These are phyloP conservation scores for Dynastes tityus DNA, from an alignment of 2,888 invertebrate genomes.

Conservation along the genomic window DNA sequence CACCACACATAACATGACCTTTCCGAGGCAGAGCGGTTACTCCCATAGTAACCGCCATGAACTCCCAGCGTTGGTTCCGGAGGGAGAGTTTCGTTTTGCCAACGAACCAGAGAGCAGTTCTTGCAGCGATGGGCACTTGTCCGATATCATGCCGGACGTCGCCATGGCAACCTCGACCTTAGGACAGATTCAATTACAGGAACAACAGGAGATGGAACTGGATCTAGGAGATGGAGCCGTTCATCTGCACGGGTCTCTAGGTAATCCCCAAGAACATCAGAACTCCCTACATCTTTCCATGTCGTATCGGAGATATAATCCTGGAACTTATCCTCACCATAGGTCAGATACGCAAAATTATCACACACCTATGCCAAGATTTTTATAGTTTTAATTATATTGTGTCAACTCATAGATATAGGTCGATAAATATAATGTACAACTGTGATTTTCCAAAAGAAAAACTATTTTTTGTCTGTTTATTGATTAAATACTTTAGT, in stretches of 20 bases:
- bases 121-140: conserved; percentile 80
- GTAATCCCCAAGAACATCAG: conserved; percentile 61
- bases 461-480: conserved; percentile 46
- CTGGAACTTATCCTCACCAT: conserved; percentile 63
- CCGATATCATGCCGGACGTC: conserved; percentile 93
- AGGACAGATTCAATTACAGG: conserved; percentile 78
- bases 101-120: conserved; percentile 73
- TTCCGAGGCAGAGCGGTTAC: conserved; percentile 72
- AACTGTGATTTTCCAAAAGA: conserved; percentile 58
- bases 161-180: conserved; percentile 90
- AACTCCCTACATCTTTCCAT: conserved; percentile 63
- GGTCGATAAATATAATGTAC: conserved; percentile 56
- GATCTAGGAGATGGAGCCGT: conserved; percentile 90
- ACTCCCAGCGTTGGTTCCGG: conserved; percentile 78
- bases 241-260: conserved; percentile 71
- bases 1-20: conserved; percentile 76
- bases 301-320: conserved; percentile 64
- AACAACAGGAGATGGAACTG: conserved; percentile 80
- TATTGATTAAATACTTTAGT: conserved; percentile 39
- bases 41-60: conserved; percentile 75
- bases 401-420: conserved; percentile 55
- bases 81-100: conserved; percentile 73
- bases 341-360: conserved; percentile 61
- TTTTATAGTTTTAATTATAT: conserved; percentile 61
- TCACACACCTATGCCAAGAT: conserved; percentile 61